These are phyloP conservation scores for Nansenia antarctica DNA, from an alignment of 2,113 vertebrate genomes.

Conservation along the genomic window DNA sequence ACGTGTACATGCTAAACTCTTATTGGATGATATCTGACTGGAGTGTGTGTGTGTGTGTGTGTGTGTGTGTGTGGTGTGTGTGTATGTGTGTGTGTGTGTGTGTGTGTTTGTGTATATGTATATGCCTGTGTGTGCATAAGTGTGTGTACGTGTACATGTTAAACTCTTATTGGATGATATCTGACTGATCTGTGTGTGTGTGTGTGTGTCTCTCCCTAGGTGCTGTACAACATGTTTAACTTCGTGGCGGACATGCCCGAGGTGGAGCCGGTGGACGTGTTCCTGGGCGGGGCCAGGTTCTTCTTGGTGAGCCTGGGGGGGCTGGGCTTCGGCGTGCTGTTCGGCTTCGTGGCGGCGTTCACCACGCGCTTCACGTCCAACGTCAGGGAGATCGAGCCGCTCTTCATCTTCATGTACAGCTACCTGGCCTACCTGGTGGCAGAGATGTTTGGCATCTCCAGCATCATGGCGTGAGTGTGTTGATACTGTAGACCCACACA, in stretches of 20 bases:
- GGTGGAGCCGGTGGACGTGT: conserved; percentile 88
- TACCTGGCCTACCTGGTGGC: conserved; percentile 95
- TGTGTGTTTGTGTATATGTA: too few relatives aligned
- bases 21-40: too few relatives aligned
- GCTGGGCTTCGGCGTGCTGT: conserved; percentile 86
- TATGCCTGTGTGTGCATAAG: not conserved
- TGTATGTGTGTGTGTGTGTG: too few relatives aligned
- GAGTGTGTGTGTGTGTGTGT: not conserved
- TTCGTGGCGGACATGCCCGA: conserved; percentile 89
- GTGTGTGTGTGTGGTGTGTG: too few relatives aligned
- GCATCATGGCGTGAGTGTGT: conserved; percentile 97
- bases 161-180: too few relatives aligned
- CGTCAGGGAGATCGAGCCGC: conserved; percentile 93
- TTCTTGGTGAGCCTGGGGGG: conserved; percentile 92
- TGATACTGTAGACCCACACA: too few relatives aligned
- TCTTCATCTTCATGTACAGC: conserved; percentile 98
- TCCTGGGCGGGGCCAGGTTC: conserved; percentile 89
- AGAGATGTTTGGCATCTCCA: conserved; percentile 93
- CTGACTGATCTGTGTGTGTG: too few relatives aligned
- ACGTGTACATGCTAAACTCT: too few relatives aligned
- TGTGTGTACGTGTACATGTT: too few relatives aligned
- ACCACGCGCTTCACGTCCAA: conserved; percentile 95
- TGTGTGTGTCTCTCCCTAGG: conserved; percentile 71
- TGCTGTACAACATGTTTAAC: conserved; percentile 95
- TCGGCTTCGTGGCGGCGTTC: conserved; percentile 94